These are phyloP conservation scores for Harpagoxenus sublaevis DNA, from an alignment of 2,888 invertebrate species.

Conservation along the genomic window DNA sequence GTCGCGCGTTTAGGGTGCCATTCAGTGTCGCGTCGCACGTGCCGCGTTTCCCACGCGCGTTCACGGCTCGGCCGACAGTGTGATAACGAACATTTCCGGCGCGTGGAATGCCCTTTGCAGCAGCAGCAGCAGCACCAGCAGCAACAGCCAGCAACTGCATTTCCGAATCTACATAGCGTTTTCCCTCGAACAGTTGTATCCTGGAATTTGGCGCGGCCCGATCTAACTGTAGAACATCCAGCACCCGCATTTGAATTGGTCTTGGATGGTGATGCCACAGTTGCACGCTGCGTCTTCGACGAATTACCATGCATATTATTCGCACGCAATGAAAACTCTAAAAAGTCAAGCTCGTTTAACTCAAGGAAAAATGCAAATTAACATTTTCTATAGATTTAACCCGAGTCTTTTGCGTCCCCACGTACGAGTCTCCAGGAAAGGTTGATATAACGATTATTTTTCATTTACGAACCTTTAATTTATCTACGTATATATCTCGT, in stretches of 20 bases:
- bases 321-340: background rate
- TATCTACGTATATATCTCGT: background rate
- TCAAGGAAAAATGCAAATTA: background rate
- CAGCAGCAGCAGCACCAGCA: background rate
- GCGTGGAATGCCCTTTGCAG: background rate
- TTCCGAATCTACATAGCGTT: constrained; percentile 41
- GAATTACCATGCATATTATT: background rate
- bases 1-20: constrained; percentile 37
- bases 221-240: background rate
- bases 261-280: background rate
- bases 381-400: background rate
- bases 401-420: too few species aligned
- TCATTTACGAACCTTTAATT: background rate
- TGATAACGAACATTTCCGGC: constrained; percentile 23
- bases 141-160: background rate
- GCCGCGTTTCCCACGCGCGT: constrained; percentile 42
- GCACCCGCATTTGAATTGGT: background rate
- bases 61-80: constrained; percentile 23
- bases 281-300: background rate
- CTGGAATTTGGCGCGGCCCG: constrained; percentile 39
- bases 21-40: constrained; percentile 33
- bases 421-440: background rate
- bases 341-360: background rate
- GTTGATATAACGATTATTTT: background rate
- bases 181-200: background rate